Evolutionary conservation across 2,888 invertebrate species (phyloP).

Genomic region (Drosophila mercatorum): DNA sequence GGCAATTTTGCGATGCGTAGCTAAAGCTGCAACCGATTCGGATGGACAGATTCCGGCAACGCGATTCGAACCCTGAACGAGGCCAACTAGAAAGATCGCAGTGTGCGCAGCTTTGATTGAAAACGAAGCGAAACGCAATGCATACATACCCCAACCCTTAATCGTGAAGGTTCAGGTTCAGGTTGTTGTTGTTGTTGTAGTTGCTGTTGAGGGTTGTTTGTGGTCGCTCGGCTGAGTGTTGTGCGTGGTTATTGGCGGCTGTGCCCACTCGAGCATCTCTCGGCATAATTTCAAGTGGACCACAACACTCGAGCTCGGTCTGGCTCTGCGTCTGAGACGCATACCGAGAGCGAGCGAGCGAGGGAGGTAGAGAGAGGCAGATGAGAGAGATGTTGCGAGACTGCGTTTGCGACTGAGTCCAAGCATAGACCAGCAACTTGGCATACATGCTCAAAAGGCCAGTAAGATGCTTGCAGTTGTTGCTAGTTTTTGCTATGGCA

Average conservation of each 20-base stretch:
- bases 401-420: slow-evolving; percentile 6
- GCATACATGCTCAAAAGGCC: slow-evolving; percentile 28
- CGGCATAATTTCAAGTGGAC: slow-evolving; percentile 79
- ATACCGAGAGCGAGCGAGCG: slow-evolving; percentile 2
- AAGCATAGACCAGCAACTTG: slow-evolving; percentile 33
- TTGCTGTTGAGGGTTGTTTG: slow-evolving; percentile 71
- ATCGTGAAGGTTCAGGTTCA: slow-evolving; percentile 38
- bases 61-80: slow-evolving; percentile 24
- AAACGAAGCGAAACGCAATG: slow-evolving; percentile 35
- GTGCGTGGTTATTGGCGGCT: slow-evolving; percentile 76
- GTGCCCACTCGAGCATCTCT: slow-evolving; percentile 76
- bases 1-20: slow-evolving; percentile 69
- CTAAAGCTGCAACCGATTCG: slow-evolving; percentile 42
- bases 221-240: slow-evolving; percentile 68
- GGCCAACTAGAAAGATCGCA: slow-evolving; percentile 74
- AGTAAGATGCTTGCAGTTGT: neutral
- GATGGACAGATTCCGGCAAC: slow-evolving; percentile 66
- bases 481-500: neutral
- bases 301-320: slow-evolving; percentile 65
- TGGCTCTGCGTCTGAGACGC: slow-evolving; percentile 29
- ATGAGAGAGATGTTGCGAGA: slow-evolving; percentile 5
- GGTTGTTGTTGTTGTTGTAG: slow-evolving; percentile 22
- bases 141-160: slow-evolving; percentile 45
- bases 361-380: slow-evolving; percentile 6
- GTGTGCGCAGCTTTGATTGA: slow-evolving; percentile 66